Evolutionary conservation across 2,888 invertebrate species (phyloP), one percentile per base, ranked within the genome.

Genomic region (Stenurella melanura): DNA sequence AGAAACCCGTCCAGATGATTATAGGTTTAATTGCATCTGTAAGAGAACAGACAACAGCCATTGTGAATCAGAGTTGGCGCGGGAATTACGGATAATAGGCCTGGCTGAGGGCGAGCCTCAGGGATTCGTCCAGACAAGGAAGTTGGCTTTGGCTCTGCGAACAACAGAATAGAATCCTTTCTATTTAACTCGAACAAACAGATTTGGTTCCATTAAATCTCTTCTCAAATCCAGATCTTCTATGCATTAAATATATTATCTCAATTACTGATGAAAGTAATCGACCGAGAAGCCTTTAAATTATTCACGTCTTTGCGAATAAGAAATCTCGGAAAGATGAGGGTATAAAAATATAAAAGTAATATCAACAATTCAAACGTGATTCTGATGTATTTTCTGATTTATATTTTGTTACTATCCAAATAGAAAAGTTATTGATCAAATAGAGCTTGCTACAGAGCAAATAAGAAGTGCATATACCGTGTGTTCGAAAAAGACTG

Each of bases 1-100:
- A 78, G 78, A 81, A 80, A 77, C 79, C 79, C 81, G 82, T 80
- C 81, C 83, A 80, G 83, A 84, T 85, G 84, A 85, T 85, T 85
- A 85, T 83, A 78, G 83, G 82, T 85, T 86, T 86, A 86, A 86
- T 86, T 86, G 85, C 86, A 83, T 85, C 85, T 84, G 81, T 80
- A 83, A 84, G 83, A 80, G 80, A 80, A 81, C 82, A 86, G 84
- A 86, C 85, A 86, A 84, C 84, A 81, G 84, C 82, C 85, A 85
- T 86, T 86, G 86, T 86, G 85, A 86, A 84, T 85, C 84, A 80
- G 83, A 86, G 85, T 85, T 85, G 83, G 84, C 79, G 81, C 80
- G 84, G 85, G 85, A 85, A 85, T 86, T 86, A 85, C 79, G 80
- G 84, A 85, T 86, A 85, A 86, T 86, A 83, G 84, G 83, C 84